These are phyloP conservation scores for Tragelaphus strepsiceros DNA, from an alignment of 2,113 vertebrate species.

Conservation along the genomic window DNA sequence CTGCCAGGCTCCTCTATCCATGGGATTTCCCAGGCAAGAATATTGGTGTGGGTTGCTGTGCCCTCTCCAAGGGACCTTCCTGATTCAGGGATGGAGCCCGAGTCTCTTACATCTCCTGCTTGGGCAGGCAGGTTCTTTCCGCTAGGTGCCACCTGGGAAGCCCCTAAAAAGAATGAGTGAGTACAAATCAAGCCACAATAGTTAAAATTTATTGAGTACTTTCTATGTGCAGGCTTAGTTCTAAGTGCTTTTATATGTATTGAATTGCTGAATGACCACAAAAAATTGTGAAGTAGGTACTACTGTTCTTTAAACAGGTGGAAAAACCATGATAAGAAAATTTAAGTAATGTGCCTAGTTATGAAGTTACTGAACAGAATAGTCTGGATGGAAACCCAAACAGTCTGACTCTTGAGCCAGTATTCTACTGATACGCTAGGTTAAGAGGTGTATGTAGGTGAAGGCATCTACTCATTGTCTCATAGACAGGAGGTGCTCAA, in stretches of 20 bases:
- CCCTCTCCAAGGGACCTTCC: neutral
- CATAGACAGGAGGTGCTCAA: neutral
- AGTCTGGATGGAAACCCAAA: neutral
- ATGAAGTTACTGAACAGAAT: neutral
- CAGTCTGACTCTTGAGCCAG: neutral
- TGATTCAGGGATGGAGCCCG: neutral
- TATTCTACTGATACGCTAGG: neutral
- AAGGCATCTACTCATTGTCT: neutral
- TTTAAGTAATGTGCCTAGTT: neutral
- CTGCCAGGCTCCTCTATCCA: neutral
- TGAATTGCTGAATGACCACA: neutral
- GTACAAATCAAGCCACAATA: neutral
- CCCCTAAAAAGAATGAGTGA: neutral
- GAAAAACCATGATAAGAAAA: neutral
- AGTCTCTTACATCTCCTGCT: neutral
- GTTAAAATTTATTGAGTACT: neutral
- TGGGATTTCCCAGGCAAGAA: neutral
- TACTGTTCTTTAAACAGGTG: neutral
- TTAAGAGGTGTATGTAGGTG: neutral
- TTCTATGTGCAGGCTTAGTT: neutral
- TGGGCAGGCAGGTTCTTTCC: neutral
- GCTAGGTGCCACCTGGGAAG: neutral
- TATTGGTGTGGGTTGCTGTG: neutral
- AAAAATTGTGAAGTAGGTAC: neutral
- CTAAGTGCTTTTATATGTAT: neutral